phyloP scores from a whole-genome alignment of 2,888 invertebrate genomes.

The Phytoseiulus persimilis region DNA sequence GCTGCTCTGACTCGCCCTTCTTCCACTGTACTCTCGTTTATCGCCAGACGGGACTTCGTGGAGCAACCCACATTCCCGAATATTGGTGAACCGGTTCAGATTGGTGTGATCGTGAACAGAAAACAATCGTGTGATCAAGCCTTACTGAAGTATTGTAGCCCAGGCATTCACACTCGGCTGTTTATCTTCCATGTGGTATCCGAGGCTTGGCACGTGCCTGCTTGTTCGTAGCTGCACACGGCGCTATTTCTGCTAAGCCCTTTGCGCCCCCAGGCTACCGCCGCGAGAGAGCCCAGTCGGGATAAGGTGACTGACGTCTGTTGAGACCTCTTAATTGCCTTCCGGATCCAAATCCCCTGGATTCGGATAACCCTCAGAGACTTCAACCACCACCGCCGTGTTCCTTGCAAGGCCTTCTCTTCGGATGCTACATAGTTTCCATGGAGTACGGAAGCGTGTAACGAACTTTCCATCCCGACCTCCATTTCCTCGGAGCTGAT shows the following conservation, averaged over 20 bases:
- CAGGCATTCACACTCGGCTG: too few species aligned
- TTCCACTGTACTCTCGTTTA: too few species aligned
- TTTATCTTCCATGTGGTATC: too few species aligned
- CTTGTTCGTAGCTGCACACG: too few species aligned
- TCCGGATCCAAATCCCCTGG: background rate
- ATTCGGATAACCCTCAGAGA: background rate
- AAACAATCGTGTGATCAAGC: too few species aligned
- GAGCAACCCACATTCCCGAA: too few species aligned
- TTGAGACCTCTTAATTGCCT: constrained; percentile 5
- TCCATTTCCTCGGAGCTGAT: background rate
- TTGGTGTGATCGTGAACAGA: too few species aligned
- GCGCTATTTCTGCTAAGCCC: background rate
- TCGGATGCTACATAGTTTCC: background rate
- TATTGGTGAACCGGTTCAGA: too few species aligned
- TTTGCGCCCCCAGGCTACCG: background rate
- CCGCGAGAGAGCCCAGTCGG: background rate
- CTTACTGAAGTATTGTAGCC: too few species aligned
- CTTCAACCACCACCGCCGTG: background rate
- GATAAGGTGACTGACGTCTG: background rate
- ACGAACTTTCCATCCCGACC: background rate
- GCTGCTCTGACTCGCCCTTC: too few species aligned
- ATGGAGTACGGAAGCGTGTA: background rate
- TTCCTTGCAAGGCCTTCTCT: background rate
- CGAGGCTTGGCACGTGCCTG: too few species aligned
- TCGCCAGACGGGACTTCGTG: too few species aligned